Evolutionary conservation across 2,797 vertebrate species (phyloP).

Genomic region (Sebastes matsubarae): DNA sequence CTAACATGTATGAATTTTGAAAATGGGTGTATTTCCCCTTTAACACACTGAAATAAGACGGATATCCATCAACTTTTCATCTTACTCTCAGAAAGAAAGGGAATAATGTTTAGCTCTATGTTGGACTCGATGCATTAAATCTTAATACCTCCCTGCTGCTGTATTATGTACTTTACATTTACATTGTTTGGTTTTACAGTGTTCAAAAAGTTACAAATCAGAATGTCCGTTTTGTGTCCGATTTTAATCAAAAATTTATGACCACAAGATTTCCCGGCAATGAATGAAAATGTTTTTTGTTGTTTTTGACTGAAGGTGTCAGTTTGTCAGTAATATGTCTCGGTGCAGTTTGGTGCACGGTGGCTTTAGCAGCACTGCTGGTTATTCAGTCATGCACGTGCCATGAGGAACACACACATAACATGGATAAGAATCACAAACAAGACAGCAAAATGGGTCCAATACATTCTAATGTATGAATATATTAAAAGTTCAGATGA

Average conservation of each 20-base stretch:
- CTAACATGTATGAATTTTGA: too few relatives aligned
- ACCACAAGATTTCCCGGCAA: not conserved
- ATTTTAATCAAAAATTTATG: not conserved
- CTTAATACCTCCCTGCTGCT: not conserved
- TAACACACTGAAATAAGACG: not conserved
- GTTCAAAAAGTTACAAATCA: too few relatives aligned
- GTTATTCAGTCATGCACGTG: not conserved
- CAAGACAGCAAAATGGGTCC: not conserved
- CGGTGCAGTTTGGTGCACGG: too few relatives aligned
- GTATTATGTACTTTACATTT: too few relatives aligned
- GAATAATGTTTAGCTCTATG: not conserved
- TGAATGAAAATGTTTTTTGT: not conserved
- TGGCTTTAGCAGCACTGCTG: not conserved
- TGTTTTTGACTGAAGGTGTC: not conserved
- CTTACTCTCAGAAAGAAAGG: too few relatives aligned
- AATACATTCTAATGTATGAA: not conserved
- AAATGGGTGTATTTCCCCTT: too few relatives aligned
- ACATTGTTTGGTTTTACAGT: too few relatives aligned
- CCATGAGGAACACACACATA: not conserved
- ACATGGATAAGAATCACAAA: not conserved
- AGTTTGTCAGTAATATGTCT: not conserved
- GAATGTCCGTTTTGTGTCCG: too few relatives aligned
- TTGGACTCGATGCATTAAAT: not conserved
- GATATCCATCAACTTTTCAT: not conserved
- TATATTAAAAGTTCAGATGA: not conserved